Conservation (phyloP, 2,113 vertebrate genomes). For the Zosterops pallidus region DNA sequence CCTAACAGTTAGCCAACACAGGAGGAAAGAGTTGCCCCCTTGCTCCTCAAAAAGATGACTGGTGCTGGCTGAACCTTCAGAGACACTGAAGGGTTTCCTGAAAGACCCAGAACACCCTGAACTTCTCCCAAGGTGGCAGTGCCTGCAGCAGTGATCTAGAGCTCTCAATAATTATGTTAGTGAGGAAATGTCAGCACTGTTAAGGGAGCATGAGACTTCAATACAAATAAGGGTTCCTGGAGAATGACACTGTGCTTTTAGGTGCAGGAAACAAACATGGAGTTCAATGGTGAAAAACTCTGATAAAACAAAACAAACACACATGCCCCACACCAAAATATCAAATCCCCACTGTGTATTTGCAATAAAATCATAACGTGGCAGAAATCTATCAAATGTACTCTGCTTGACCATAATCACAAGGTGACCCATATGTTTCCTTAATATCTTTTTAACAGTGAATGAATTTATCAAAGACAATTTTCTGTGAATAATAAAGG, state of each 20-base stretch:
- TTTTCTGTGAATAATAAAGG: constrained; percentile 57
- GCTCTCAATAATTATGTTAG: background rate
- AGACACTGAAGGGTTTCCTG: background rate
- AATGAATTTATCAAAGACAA: constrained; percentile 48
- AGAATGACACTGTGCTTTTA: background rate
- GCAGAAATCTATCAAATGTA: background rate
- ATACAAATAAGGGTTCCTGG: background rate
- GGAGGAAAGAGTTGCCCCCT: background rate
- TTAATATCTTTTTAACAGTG: background rate
- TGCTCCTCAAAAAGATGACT: background rate
- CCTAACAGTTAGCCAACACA: background rate
- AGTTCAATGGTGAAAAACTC: background rate
- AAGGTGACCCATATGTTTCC: constrained; percentile 43
- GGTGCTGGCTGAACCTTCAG: background rate
- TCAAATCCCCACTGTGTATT: background rate
- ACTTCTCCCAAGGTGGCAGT: too few species aligned
- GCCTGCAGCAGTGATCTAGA: background rate
- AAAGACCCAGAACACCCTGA: background rate
- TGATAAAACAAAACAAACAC: background rate
- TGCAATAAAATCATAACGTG: background rate
- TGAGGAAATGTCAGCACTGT: background rate
- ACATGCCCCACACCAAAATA: background rate
- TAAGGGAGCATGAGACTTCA: background rate
- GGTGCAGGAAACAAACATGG: background rate
- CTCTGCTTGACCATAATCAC: constrained; percentile 42